Evolutionary conservation across 1,140 invertebrate genomes (phyloP), one percentile per base, ranked within the genome.

Genomic region (Drosophila erecta): DNA sequence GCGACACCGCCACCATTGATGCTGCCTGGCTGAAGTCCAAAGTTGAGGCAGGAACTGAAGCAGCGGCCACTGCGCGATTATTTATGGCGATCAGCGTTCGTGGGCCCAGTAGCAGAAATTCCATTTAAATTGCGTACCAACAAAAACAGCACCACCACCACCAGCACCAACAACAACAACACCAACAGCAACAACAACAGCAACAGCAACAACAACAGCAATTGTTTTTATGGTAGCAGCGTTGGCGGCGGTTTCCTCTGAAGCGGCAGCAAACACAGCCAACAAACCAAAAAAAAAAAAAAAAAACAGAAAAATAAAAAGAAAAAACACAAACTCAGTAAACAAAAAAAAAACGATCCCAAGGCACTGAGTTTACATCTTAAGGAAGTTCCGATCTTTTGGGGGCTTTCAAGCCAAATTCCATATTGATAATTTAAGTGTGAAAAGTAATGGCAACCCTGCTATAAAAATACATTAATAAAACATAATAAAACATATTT

Each of bases 71-170:
- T 72, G 62, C 80, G 79, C 84, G 79, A 87, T 87, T 87, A 87
- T 87, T 87, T 87, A 87, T 87, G 84, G 84, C 81, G 81, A 87
- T 86, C 81, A 90, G 74, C 64, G 75, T 76, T 76, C 72, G 54
- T 79, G 78, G 77, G 81, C 78, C 81, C 81, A 84, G 81, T 84
- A 84, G 81, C 81, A 66, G 73, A 84, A 89, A 89, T 81, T 89
- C 85, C 84, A 89, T 89, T 89, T 89, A 89, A 90, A 89, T 90
- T 90, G 85, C 87, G 89, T 86, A 86, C 78, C 62, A 70, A 61
- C 64, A 79, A 55, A 74, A 78, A 35, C 51, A 79, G 46, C 30
- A 30, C 1, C 30, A 10, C 1, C 27, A 24, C 2, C 22, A 24
- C 2, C 2, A 24, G 4, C 24, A 76, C 22, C 79, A 75, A 14